phyloP scores from a whole-genome alignment of 2,888 invertebrate species.

The Nephrotoma flavescens region DNA sequence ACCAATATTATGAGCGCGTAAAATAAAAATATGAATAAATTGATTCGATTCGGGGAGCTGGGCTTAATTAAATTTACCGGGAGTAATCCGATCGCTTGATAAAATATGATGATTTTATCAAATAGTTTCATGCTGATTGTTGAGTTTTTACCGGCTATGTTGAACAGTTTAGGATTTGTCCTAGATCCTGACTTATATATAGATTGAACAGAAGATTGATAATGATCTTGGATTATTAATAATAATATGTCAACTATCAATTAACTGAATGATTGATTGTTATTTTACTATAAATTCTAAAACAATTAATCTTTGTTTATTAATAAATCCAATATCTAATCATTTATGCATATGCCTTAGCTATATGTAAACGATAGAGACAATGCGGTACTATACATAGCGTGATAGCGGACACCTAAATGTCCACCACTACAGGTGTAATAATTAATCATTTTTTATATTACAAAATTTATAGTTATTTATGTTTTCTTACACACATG shows the following conservation, averaged over 20 bases:
- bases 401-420: no score
- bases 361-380: no score
- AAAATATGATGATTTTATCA: neutral
- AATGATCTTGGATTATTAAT: neutral
- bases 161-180: neutral
- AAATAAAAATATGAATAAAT: neutral
- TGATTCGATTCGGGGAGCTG: neutral
- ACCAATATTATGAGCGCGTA: neutral
- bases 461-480: no score
- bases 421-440: no score
- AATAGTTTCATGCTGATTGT: neutral
- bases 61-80: neutral
- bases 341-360: no score
- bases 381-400: no score
- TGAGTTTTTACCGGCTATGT: neutral
- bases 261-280: neutral
- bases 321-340: neutral
- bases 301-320: neutral
- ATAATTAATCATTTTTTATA: no score
- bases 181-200: neutral
- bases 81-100: neutral
- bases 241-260: neutral
- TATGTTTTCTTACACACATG: no score
- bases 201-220: neutral
- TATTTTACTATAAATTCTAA: neutral